Evolutionary conservation across 2,113 vertebrate genomes (phyloP).

Genomic region (Chitala chitala): DNA sequence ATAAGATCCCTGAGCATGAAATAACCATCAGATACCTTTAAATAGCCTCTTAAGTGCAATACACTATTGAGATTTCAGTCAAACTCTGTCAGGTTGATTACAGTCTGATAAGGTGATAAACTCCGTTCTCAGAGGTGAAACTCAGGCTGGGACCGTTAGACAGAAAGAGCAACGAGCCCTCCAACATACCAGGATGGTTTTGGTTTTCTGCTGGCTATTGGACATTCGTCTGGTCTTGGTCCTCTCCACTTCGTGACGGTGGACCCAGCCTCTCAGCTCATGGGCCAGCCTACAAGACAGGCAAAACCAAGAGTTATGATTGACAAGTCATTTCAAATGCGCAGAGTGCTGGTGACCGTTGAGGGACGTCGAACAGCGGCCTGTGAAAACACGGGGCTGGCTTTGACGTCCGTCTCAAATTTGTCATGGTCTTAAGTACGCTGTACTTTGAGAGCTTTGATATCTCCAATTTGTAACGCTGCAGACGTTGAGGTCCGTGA

Average conservation of each 20-base stretch:
- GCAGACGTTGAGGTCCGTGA: too few species aligned
- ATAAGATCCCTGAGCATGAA: neutral
- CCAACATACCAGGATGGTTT: conserved; percentile 20
- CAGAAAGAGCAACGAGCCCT: neutral
- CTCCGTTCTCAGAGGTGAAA: too few species aligned
- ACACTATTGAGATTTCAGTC: neutral
- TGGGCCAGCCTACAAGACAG: conserved; percentile 52
- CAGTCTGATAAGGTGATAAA: too few species aligned
- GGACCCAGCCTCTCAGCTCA: conserved; percentile 66
- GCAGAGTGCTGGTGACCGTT: neutral
- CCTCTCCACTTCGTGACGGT: conserved; percentile 63
- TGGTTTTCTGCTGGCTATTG: conserved; percentile 46
- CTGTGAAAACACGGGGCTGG: too few species aligned
- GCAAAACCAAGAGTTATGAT: neutral
- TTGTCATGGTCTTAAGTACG: too few species aligned
- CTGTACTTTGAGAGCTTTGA: too few species aligned
- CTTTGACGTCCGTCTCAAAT: too few species aligned
- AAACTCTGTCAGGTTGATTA: neutral
- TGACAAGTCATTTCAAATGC: neutral
- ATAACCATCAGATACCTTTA: neutral
- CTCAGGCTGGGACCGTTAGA: neutral
- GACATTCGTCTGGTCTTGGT: conserved; percentile 52
- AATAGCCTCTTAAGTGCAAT: neutral
- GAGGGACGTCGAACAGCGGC: neutral
- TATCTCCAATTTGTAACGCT: too few species aligned